Base-by-base conservation (phyloP, 2,888 invertebrate species). In the Catocala nupta region DNA sequence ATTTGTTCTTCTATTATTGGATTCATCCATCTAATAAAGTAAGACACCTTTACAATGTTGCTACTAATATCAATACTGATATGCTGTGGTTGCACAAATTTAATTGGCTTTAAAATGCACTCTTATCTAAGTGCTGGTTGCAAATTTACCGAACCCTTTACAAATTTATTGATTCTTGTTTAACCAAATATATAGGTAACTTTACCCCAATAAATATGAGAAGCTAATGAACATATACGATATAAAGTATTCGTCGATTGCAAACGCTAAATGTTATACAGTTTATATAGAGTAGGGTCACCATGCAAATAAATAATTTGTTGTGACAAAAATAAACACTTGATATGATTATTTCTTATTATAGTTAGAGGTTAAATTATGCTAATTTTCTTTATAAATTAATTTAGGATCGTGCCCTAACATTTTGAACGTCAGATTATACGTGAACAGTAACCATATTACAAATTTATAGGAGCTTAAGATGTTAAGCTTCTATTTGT, bases 341-440 rank as follows among this genome's bases (percentile, higher is more conserved):
- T 7, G 5, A 49, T 55, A 51, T 44, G 2, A 25, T 52, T 65
- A 61, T 39, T 57, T 59, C 36, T 44, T 45, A 63, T 52, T 54
- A 1, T 43, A 45, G 12, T 45, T 42, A 52, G 42, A 55, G 10
- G 55, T 64, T 55, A 60, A 52, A 44, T 8, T 65, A 63, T 53
- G 58, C 33, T 43, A 48, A 13, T 62, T 55, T 39, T 25, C 5
- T 33, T 47, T 34, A 16, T 48, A 49, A 65, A 70, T 72, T 67
- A 55, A 69, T 75, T 64, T 52, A 33, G 50, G 67, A 45, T 70
- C 57, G 9, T 55, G 63, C 53, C 55, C 65, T 63, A 51, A 67
- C 45, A 70, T 70, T 56, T 73, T 53, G 10, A 5, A 58, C 59
- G 49, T 67, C 56, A 34, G 48, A 71, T 66, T 62, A 75, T 57